phyloP scores from a whole-genome alignment of 2,888 invertebrate species.

The Scrobipalpa atriplicella region DNA sequence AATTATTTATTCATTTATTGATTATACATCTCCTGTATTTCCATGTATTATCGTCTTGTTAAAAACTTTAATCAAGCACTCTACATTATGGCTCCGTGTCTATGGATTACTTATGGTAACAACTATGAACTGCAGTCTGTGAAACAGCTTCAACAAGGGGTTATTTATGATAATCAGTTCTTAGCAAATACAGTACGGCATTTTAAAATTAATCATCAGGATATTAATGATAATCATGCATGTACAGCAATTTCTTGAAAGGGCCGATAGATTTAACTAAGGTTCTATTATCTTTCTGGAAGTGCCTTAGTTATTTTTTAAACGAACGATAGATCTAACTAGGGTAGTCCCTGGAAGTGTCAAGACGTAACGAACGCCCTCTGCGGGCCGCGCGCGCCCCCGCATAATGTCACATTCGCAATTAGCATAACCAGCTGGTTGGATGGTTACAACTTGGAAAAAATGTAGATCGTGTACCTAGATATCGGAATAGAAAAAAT shows the following conservation, averaged over 20 bases:
- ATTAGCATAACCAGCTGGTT: conserved; percentile 63
- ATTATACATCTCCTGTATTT: background rate
- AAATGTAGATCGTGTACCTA: background rate
- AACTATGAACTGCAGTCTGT: background rate
- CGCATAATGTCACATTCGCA: conserved; percentile 62
- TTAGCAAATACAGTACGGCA: too few species aligned
- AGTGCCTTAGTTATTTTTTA: too few species aligned
- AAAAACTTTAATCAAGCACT: background rate
- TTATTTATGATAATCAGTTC: too few species aligned
- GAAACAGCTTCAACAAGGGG: too few species aligned
- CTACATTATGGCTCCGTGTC: background rate
- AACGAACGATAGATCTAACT: too few species aligned
- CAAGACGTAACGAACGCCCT: conserved; percentile 64
- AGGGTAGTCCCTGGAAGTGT: conserved; percentile 45
- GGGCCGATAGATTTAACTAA: too few species aligned
- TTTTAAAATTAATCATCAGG: too few species aligned
- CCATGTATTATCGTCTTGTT: background rate
- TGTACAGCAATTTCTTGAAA: too few species aligned
- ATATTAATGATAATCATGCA: too few species aligned
- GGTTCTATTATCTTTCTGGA: too few species aligned
- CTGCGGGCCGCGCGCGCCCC: conserved; percentile 59
- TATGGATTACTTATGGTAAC: background rate
- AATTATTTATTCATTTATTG: background rate
- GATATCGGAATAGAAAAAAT: too few species aligned
- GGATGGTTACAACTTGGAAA: conserved; percentile 31